These are phyloP conservation scores for Nothocercus nigrocapillus DNA, from an alignment of 2,113 vertebrate genomes.

Conservation along the genomic window DNA sequence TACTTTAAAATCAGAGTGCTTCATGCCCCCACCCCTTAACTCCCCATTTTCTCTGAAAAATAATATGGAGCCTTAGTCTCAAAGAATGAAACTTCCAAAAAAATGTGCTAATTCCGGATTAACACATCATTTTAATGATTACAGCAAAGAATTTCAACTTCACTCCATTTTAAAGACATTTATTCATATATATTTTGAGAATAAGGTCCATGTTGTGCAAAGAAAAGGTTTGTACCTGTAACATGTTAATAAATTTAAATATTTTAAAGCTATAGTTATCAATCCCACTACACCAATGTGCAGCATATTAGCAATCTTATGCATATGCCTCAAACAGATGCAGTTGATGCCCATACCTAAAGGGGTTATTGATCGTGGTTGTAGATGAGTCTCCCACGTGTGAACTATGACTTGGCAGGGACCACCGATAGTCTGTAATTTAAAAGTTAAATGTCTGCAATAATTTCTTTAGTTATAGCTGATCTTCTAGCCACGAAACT, in stretches of 20 bases:
- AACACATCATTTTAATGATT: conserved; percentile 9
- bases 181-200: conserved; percentile 57
- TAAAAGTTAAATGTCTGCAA: conserved; percentile 91
- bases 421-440: conserved; percentile 95
- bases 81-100: conserved; percentile 42
- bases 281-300: conserved; percentile 76
- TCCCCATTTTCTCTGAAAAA: neutral
- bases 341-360: conserved; percentile 93
- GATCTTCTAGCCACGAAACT: conserved; percentile 76
- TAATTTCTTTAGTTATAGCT: conserved; percentile 77
- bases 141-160: conserved; percentile 1
- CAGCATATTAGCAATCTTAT: conserved; percentile 82
- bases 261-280: conserved; percentile 40
- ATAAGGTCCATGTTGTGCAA: conserved; percentile 69
- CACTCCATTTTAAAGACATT: conserved; percentile 45
- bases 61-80: conserved; percentile 68
- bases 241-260: conserved; percentile 48
- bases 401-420: conserved; percentile 98
- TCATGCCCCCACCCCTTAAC: neutral
- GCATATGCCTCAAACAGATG: conserved; percentile 85
- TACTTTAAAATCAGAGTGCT: neutral
- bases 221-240: conserved; percentile 53
- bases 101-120: conserved; percentile 22
- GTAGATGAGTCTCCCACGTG: conserved; percentile 99
- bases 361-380: conserved; percentile 95